Base-by-base conservation (phyloP, 2,797 vertebrate species). In the Bradypus variegatus region DNA sequence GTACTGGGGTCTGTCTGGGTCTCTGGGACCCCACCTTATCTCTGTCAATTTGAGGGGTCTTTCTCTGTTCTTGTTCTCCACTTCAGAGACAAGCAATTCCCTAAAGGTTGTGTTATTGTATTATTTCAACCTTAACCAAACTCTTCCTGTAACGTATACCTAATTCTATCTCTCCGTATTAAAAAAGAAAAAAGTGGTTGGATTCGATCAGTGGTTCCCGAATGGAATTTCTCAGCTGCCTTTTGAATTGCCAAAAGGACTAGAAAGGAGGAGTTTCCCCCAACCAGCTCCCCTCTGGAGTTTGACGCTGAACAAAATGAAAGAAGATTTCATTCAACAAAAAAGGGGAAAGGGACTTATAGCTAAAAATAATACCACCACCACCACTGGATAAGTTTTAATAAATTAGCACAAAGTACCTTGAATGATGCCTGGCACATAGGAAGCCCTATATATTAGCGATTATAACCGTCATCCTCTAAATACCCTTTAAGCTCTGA, bases 391-490 rank as follows among this genome's bases (percentile, higher is more conserved):
- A 29, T 60, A 83, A 88, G 67, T 86, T 96, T 96, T 96, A 96
- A 96, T 96, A 82, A 92, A 88, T 95, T 82, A 91, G 95, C 78
- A 65, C 45, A 75, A 88, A 69, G 86, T 69, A 27, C 78, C 85
- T 62, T 75, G 77, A 86, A 67, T 21, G 73, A 55, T 5, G 21
- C 78, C 50, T 78, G 89, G 55, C 76, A 65, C 69, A 10, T 41
- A 82, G 92, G 92, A 91, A 93, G 77, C 64, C 78, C 88, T 88
- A 10, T 67, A 41, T 76, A 64, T 77, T 50, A 50, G 79, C 41
- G 83, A 76, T 48, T 58, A 7, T 27, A 76, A 53, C 45, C 64
- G 11, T 36, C 6, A 27, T 58, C n/a, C 45, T 87, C 45, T 33
- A 70, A 91, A 93, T 72, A 84, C 73, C 83, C 76, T 83, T 86